Conservation (phyloP, 1,140 invertebrate species). For the Panagrolaimus sp. region DNA sequence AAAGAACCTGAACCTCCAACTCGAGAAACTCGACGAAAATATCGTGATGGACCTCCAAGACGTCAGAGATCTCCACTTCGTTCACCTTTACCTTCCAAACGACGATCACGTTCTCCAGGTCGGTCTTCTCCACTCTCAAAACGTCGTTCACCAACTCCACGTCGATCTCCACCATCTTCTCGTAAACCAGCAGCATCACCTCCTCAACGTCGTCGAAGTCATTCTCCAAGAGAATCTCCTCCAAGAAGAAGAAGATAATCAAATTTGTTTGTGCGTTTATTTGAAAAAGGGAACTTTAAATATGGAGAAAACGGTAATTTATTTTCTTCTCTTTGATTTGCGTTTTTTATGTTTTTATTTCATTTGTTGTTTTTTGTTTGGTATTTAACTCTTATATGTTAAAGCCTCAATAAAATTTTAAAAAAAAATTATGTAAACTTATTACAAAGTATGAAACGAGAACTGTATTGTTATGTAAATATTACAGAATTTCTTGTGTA, state of each 20-base stretch:
- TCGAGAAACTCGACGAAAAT: neutral
- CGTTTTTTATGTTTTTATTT: too few relatives aligned
- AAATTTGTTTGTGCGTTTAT: too few relatives aligned
- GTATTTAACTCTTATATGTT: too few relatives aligned
- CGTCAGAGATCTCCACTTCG: neutral
- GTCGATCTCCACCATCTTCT: neutral
- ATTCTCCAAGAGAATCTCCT: neutral
- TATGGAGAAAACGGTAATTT: too few relatives aligned
- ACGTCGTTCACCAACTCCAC: neutral
- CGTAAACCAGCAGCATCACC: neutral
- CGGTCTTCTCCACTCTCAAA: neutral
- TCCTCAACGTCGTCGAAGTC: neutral
- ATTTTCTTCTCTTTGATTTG: too few relatives aligned
- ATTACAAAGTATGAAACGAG: too few relatives aligned
- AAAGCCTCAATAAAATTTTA: too few relatives aligned
- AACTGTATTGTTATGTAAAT: too few relatives aligned
- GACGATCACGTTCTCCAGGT: neutral
- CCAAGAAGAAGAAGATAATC: neutral
- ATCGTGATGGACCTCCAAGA: neutral
- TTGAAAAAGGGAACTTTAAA: too few relatives aligned
- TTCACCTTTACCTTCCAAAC: neutral
- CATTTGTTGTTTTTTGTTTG: too few relatives aligned
- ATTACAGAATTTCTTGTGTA: too few relatives aligned
- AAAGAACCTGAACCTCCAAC: neutral
- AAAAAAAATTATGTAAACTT: too few relatives aligned